phyloP scores from a whole-genome alignment of 1,140 invertebrate genomes.

The Carcinoscorpius rotundicauda region DNA sequence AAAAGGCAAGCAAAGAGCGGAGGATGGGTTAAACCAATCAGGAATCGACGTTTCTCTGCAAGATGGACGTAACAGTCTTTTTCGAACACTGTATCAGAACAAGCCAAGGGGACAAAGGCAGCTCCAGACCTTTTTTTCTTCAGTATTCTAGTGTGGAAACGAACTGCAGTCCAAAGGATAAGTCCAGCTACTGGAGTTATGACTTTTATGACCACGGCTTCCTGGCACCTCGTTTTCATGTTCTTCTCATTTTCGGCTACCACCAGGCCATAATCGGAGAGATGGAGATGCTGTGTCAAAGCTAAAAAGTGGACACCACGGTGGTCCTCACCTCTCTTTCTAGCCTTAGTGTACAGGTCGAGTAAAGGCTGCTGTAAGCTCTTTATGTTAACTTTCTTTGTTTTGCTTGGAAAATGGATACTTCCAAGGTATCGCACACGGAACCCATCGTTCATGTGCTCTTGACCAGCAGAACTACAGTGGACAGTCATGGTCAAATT shows the following conservation, averaged over 20 bases:
- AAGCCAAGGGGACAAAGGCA: constrained; percentile 24
- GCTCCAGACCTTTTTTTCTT: constrained; percentile 19
- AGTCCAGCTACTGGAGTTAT: constrained; percentile 24
- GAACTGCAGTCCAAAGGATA: constrained; percentile 22
- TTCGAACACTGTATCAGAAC: constrained; percentile 22
- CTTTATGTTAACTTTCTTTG: constrained; percentile 2
- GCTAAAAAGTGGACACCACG: constrained; percentile 11
- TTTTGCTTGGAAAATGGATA: constrained; percentile 5
- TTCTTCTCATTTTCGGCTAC: constrained; percentile 18
- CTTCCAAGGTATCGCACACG: constrained; percentile 22
- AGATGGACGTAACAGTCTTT: constrained; percentile 19
- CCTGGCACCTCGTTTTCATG: constrained; percentile 5
- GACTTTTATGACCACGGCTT: constrained; percentile 22
- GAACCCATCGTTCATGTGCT: constrained; percentile 7
- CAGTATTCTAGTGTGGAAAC: constrained; percentile 18
- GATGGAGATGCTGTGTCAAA: constrained; percentile 17
- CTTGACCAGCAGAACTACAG: too few relatives aligned
- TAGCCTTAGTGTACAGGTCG: constrained; percentile 19
- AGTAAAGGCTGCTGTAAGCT: constrained; percentile 20
- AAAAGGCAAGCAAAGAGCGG: too few relatives aligned
- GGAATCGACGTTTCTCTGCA: constrained; percentile 6
- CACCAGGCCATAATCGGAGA: constrained; percentile 22
- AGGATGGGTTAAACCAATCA: too few relatives aligned
- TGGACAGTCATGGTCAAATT: too few relatives aligned
- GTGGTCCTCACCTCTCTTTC: constrained; percentile 13